Percentiles rank a stretch among this genome's conserved stretches.
Evolutionary conservation across 2,888 invertebrate genomes (phyloP).

Genomic region (Drosophila silvestris): DNA sequence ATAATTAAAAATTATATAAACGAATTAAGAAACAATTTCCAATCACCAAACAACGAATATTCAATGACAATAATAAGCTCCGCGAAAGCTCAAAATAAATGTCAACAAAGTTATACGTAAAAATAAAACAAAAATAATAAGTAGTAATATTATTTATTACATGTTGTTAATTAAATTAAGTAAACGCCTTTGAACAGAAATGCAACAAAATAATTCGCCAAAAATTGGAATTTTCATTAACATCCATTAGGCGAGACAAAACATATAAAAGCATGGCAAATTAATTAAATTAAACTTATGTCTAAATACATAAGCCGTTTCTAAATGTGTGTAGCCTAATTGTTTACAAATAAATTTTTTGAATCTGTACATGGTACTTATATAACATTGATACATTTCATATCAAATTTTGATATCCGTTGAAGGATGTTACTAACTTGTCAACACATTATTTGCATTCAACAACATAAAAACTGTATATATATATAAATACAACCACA

Average conservation of each 20-base stretch:
- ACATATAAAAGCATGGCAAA: slow-evolving; percentile 6
- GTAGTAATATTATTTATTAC: slow-evolving; percentile 46
- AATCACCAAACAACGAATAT: slow-evolving; percentile 33
- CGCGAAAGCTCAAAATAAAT: slow-evolving; percentile 31
- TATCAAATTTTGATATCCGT: not conserved
- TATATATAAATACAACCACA: not conserved
- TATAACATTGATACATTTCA: slow-evolving; percentile 17
- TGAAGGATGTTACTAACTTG: not conserved
- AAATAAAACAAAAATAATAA: slow-evolving; percentile 6
- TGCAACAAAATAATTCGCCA: not conserved
- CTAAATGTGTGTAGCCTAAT: slow-evolving; percentile 59
- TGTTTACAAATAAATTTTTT: slow-evolving; percentile 70
- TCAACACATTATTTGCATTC: not conserved
- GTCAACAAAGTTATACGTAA: slow-evolving; percentile 27
- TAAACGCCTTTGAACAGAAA: slow-evolving; percentile 6
- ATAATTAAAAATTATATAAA: slow-evolving; percentile 64
- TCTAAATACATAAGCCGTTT: slow-evolving; percentile 44
- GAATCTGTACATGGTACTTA: slow-evolving; percentile 61
- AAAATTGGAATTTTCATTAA: slow-evolving; percentile 9
- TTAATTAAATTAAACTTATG: slow-evolving; percentile 22
- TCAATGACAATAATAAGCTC: slow-evolving; percentile 55
- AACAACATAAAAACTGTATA: not conserved
- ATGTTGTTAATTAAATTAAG: slow-evolving; percentile 35
- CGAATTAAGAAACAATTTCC: slow-evolving; percentile 36
- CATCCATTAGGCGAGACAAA: not conserved